Evolutionary conservation across 2,113 vertebrate genomes (phyloP), one percentile per base, ranked within the genome.

Genomic region (Eulemur rufifrons): DNA sequence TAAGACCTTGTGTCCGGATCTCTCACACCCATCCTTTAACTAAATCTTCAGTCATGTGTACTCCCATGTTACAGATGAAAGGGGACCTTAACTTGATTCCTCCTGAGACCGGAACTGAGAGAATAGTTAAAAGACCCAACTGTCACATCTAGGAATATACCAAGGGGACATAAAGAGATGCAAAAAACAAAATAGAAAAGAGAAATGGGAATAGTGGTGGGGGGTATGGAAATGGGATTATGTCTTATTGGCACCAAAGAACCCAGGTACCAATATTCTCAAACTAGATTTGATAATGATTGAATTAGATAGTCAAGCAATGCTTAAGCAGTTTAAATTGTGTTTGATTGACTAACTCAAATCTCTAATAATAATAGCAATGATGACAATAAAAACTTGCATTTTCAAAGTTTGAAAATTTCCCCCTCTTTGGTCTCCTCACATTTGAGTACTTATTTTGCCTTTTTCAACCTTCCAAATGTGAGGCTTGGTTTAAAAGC

Each of bases 401-500:
- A 66, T 90, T 71, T 88, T 91, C 39, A 82, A 74, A 93, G 14
- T 11, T 71, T 81, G 15, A 56, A 5, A 29, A 45, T 20, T n/a
- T 14, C 20, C 17, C 2, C 23, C 39, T 1, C 50, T 15, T 20
- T 89, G 23, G 63, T 80, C 66, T 59, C 50, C 93, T 71, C 45
- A 85, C 23, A 87, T 63, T 10, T 20, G 71, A 92, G 29, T 39
- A 42, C 84, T 93, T 86, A 34, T 34, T 90, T 84, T 84, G 20
- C 27, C 90, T 96, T 92, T 73, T 94, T 93, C 74, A 89, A 88
- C 86, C 73, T 96, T 96, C 45, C 27, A 64, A 54, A 82, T 80
- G 47, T 83, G 74, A 85, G 32, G 14, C 74, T 91, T 47, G 39
- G 50, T 87, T 96, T 14, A 92, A 97, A 98, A 80, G 18, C 37